These are phyloP conservation scores for Chaetodon trifascialis DNA, from an alignment of 2,113 vertebrate genomes.

Conservation along the genomic window DNA sequence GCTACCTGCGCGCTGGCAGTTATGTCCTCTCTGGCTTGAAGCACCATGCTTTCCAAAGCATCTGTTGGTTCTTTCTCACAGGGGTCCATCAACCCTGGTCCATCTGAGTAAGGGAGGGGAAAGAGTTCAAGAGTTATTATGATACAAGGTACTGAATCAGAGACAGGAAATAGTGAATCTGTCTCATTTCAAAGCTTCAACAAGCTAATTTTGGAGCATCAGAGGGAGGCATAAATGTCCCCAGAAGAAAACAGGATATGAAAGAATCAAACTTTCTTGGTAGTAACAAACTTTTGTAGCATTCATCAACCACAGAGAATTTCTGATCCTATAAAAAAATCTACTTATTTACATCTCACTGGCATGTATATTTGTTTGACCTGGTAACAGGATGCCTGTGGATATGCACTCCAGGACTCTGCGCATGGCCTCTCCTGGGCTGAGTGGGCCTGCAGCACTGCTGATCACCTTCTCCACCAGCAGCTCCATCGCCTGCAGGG, in stretches of 20 bases:
- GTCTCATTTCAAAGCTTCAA: background rate
- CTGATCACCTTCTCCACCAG: slow-evolving; percentile 86
- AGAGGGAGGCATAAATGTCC: no score
- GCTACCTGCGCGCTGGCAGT: slow-evolving; percentile 85
- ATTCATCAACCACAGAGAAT: background rate
- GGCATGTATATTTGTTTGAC: slow-evolving; percentile 58
- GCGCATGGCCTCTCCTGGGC: slow-evolving; percentile 85
- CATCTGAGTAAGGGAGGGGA: slow-evolving; percentile 76
- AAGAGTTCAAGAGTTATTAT: background rate
- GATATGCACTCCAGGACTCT: slow-evolving; percentile 85
- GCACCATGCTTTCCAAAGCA: slow-evolving; percentile 77
- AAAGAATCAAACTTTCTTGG: no score
- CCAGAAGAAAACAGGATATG: no score
- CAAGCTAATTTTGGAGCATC: no score
- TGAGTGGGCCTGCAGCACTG: slow-evolving; percentile 76
- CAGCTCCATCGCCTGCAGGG: slow-evolving; percentile 82
- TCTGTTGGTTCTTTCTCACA: slow-evolving; percentile 86
- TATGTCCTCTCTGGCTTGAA: slow-evolving; percentile 85
- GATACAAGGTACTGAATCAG: background rate
- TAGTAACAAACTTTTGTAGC: no score
- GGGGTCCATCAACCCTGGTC: slow-evolving; percentile 87
- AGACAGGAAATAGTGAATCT: background rate
- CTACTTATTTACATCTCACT: background rate
- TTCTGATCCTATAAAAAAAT: background rate
- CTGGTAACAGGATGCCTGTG: slow-evolving; percentile 82